Conservation (phyloP, 2,797 vertebrate genomes). For the Propithecus perrieri region DNA sequence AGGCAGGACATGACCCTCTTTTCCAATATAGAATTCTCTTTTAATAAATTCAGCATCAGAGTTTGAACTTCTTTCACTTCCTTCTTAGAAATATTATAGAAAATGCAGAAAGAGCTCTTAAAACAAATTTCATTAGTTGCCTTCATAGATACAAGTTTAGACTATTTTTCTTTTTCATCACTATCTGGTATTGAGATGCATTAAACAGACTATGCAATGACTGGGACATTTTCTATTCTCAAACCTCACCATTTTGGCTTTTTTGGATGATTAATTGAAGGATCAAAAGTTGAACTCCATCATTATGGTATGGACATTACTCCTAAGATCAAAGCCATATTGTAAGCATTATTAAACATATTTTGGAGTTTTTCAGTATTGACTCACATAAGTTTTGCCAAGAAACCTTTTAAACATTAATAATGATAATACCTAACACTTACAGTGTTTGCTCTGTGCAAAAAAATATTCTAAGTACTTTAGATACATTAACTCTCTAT, state of each 20-base stretch:
- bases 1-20: neutral
- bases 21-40: constrained; percentile 36
- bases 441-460: neutral
- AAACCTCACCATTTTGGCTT: constrained; percentile 15
- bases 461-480: constrained; percentile 10
- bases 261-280: constrained; percentile 54
- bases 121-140: constrained; percentile 47
- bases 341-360: constrained; percentile 41
- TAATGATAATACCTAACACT: neutral
- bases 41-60: neutral
- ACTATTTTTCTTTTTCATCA: neutral
- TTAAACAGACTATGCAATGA: constrained; percentile 8
- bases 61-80: constrained; percentile 4
- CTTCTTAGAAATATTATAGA: constrained; percentile 39
- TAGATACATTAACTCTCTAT: neutral
- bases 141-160: constrained; percentile 17
- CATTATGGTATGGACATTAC: constrained; percentile 19
- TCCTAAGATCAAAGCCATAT: constrained; percentile 34
- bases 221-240: neutral
- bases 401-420: neutral
- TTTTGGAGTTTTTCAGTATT: constrained; percentile 45
- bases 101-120: constrained; percentile 51
- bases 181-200: neutral
- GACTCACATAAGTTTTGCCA: constrained; percentile 30
- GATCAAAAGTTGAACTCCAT: constrained; percentile 29